These are phyloP conservation scores for Drosophila navojoa DNA, from an alignment of 1,140 invertebrate genomes.

Conservation along the genomic window DNA sequence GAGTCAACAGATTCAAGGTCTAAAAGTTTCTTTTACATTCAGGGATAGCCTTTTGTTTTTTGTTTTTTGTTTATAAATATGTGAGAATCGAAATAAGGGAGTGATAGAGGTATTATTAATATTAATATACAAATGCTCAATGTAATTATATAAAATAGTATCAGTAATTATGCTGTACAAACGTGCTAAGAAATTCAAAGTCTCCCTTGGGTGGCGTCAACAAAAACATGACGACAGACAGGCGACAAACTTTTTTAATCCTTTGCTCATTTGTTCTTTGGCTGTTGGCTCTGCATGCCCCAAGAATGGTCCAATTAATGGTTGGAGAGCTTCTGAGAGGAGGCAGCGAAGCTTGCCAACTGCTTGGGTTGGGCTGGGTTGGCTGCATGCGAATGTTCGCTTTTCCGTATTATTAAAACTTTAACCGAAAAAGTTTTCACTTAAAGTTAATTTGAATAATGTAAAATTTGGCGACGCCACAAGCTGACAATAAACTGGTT, in stretches of 20 bases:
- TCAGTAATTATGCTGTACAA: no score
- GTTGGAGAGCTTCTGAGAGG: not conserved
- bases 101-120: no score
- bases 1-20: no score
- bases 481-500: not conserved
- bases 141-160: no score
- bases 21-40: no score
- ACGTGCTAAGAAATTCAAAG: no score
- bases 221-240: slow-evolving; percentile 27
- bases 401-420: slow-evolving; percentile 61
- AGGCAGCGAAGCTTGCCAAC: no score
- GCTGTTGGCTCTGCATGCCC: slow-evolving; percentile 18
- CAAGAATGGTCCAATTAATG: slow-evolving; percentile 17
- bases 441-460: slow-evolving; percentile 45
- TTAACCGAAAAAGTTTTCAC: slow-evolving; percentile 63
- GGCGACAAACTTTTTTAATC: slow-evolving; percentile 65
- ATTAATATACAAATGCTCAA: no score
- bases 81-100: no score
- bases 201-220: not conserved
- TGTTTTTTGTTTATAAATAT: no score
- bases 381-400: not conserved
- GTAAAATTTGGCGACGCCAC: slow-evolving; percentile 29
- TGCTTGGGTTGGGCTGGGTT: not conserved
- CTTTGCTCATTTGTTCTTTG: slow-evolving; percentile 65
- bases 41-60: no score